Base-by-base conservation (phyloP, 2,113 vertebrate genomes). In the Ciconia stormi region DNA sequence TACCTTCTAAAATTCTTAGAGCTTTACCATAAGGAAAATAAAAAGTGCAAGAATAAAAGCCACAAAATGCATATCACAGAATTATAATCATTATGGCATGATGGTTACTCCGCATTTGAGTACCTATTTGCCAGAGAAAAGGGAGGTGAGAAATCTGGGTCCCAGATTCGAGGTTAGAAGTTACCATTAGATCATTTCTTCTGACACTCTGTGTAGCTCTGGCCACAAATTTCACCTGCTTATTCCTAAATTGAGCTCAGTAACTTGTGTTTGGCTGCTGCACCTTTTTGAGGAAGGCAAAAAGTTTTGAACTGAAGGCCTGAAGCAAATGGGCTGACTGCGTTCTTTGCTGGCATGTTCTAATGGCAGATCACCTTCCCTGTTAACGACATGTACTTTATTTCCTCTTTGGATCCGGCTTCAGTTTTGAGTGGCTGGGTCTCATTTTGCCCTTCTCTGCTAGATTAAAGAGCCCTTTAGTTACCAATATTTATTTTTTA, bases 401-500 rank as follows among this genome's bases (percentile, higher is more conserved):
- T 53, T 82, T 87, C 59, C 66, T 32, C 26, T 91, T 93, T 76
- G 52, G 30, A 78, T 91, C 44, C 56, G 70, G 4, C 47, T 84
- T 82, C 58, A n/a, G 53, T 87, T 94, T 91, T 78, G 52, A 80
- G 58, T 65, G 40, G 5, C 62, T 80, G 47, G 8, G 11, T 76
- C 70, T 93, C 44, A 38, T 92, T 92, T 76, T 89, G 65, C 56
- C 87, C 44, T 93, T 89, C 61, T 76, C 32, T 84, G 44, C 38
- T 91, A 74, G 72, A 80, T 86, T 95, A 85, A 82, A 63, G 72
- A 96, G 23, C 18, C 36, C 23, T 87, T 94, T 85, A 72, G 56
- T 82, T 89, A 91, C 17, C 30, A 82, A 21, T 84, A 63, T 92
- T 92, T 81, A 16, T 87, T 93, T 89, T 95, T 92, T 30, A 71